phyloP scores from a whole-genome alignment of 2,113 vertebrate genomes.

The Miniopterus natalensis region DNA sequence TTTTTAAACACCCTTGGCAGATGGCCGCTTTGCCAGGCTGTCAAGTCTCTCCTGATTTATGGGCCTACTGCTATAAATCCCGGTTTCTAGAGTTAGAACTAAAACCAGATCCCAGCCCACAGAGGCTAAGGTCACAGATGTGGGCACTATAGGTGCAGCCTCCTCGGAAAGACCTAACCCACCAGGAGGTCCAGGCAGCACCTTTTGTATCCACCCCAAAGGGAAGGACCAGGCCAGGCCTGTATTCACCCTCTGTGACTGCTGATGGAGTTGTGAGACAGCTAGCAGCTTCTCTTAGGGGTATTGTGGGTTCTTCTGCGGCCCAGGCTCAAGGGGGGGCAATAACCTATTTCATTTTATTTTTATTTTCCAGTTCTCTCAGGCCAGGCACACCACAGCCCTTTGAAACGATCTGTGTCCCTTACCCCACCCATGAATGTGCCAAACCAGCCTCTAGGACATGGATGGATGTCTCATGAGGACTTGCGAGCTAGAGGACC shows the following conservation, averaged over 20 bases:
- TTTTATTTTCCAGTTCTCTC: constrained; percentile 93
- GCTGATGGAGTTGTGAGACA: not conserved
- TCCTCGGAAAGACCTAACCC: not conserved
- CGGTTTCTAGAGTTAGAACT: constrained; percentile 37
- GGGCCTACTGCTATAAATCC: not conserved
- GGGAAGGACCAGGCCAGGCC: not conserved
- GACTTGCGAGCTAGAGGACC: constrained; percentile 96
- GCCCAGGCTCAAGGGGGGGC: constrained; percentile 85
- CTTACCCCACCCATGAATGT: constrained; percentile 99
- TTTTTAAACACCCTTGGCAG: not conserved
- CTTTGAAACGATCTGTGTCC: constrained; percentile 99
- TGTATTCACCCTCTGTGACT: not conserved
- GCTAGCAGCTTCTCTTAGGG: constrained; percentile 54
- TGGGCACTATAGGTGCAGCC: not conserved
- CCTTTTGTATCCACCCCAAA: not conserved
- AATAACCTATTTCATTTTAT: constrained; percentile 91
- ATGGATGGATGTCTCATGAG: constrained; percentile 99
- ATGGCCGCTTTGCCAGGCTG: not conserved
- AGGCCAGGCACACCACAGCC: constrained; percentile 97
- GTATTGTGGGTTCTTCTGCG: constrained; percentile 82
- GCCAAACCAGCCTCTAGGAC: constrained; percentile 96
- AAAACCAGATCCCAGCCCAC: not conserved
- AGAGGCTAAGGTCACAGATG: not conserved
- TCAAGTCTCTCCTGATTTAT: not conserved
- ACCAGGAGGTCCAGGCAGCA: not conserved